Evolutionary conservation across 2,888 invertebrate species (phyloP).

Genomic region (Drosophila lutescens): DNA sequence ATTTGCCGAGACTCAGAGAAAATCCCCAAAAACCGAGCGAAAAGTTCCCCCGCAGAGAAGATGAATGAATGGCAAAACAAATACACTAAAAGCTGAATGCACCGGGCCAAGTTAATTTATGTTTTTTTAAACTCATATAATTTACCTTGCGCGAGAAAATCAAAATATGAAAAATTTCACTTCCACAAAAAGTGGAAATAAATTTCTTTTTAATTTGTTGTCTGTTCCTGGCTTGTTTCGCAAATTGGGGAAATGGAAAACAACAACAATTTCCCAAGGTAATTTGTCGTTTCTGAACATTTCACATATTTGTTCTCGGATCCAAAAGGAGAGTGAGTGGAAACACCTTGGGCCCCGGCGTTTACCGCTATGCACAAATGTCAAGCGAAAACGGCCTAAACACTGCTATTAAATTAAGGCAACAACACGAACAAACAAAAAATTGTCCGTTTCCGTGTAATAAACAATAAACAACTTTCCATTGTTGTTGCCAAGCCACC

Average conservation of each 20-base stretch:
- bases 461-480: conserved; percentile 67
- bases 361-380: conserved; percentile 48
- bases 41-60: conserved; percentile 20
- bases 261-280: conserved; percentile 18
- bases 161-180: conserved; percentile 50
- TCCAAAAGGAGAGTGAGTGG: conserved; percentile 10
- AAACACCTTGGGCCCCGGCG: conserved; percentile 32
- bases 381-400: conserved; percentile 44
- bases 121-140: conserved; percentile 19
- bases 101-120: conserved; percentile 33
- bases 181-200: conserved; percentile 43
- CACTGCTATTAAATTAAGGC: conserved; percentile 36
- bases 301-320: conserved; percentile 40
- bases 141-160: conserved; percentile 11
- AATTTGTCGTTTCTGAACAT: conserved; percentile 2
- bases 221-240: conserved; percentile 44
- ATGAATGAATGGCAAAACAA: conserved; percentile 12
- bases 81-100: conserved; percentile 8
- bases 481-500: conserved; percentile 50
- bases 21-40: conserved; percentile 23
- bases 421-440: conserved; percentile 36
- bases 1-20: conserved; percentile 11
- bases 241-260: conserved; percentile 42
- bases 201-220: conserved; percentile 46
- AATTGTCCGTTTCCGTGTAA: conserved; percentile 75